A percentile compares a stretch with the other conserved stretches of the same genome.
Conservation (phyloP, 2,888 invertebrate genomes). For the Ennomos erosarius region DNA sequence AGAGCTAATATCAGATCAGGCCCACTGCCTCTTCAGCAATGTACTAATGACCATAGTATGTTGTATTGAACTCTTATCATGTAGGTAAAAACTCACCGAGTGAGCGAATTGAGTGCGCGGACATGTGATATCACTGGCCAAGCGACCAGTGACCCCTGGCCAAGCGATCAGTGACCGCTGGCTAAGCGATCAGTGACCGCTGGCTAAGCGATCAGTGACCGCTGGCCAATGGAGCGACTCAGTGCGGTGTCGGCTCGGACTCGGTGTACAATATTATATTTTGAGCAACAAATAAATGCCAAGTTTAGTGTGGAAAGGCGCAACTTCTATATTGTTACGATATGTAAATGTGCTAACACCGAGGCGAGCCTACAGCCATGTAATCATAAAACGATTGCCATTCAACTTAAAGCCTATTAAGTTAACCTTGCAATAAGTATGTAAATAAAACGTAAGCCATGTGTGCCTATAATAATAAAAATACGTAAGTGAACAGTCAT, state of each 20-base stretch:
- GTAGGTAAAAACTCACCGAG: too few species aligned
- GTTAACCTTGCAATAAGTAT: conserved; percentile 32
- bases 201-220: not conserved
- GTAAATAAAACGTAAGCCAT: conserved; percentile 17
- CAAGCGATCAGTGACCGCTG: too few species aligned
- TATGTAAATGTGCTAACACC: conserved; percentile 25
- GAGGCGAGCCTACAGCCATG: conserved; percentile 13
- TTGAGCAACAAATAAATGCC: conserved; percentile 32
- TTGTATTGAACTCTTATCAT: too few species aligned
- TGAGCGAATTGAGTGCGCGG: too few species aligned
- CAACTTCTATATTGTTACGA: conserved; percentile 18
- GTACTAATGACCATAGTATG: too few species aligned
- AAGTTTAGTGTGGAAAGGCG: not conserved
- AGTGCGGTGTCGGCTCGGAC: not conserved
- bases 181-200: too few species aligned
- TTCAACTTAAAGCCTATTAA: conserved; percentile 19
- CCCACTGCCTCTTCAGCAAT: too few species aligned
- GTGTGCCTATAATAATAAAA: conserved; percentile 9
- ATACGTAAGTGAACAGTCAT: conserved; percentile 7
- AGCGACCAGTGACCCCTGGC: too few species aligned
- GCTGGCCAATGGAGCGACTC: not conserved
- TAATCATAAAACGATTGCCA: conserved; percentile 7
- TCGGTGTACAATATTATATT: conserved; percentile 1
- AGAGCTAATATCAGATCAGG: too few species aligned
- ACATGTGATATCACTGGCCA: too few species aligned